Percentiles rank a stretch among this genome's conserved stretches.
phyloP scores from a whole-genome alignment of 2,888 invertebrate species.

The Xanthorhoe spadicearia region DNA sequence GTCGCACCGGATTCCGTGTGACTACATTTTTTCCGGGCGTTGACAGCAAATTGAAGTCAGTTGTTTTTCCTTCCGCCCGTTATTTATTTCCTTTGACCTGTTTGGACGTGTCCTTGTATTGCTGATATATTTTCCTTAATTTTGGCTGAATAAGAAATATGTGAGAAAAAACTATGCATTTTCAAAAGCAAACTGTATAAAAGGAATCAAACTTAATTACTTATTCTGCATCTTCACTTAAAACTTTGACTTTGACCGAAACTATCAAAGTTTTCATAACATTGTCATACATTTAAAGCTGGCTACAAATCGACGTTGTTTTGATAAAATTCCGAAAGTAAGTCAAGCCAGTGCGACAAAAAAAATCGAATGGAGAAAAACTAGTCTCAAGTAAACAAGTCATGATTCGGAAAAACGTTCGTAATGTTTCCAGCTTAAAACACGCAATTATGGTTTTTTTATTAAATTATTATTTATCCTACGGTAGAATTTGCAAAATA shows the following conservation, averaged over 20 bases:
- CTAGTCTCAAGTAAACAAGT: no score
- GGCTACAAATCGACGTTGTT: no score
- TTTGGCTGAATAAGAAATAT: background rate
- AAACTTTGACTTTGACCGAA: no score
- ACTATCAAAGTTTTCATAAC: background rate
- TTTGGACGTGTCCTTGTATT: constrained; percentile 11
- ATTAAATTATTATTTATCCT: no score
- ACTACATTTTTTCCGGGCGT: constrained; percentile 38
- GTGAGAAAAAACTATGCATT: background rate
- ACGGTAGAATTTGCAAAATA: constrained; percentile 2
- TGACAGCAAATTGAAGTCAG: constrained; percentile 38
- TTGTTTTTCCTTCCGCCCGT: constrained; percentile 37
- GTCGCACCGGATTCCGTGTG: constrained; percentile 31
- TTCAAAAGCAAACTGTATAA: background rate
- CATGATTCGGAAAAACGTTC: no score
- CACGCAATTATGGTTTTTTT: no score
- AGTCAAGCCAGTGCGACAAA: no score
- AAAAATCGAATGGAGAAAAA: no score
- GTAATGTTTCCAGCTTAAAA: no score
- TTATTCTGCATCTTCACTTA: background rate
- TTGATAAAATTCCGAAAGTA: no score
- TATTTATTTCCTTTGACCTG: constrained; percentile 34
- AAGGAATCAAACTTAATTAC: no score
- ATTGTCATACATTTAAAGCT: no score
- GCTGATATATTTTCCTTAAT: constrained; percentile 7